A percentile compares a stretch with the other conserved stretches of the same genome.
Evolutionary conservation across 2,113 vertebrate genomes (phyloP).

Genomic region (Glareola pratincola): DNA sequence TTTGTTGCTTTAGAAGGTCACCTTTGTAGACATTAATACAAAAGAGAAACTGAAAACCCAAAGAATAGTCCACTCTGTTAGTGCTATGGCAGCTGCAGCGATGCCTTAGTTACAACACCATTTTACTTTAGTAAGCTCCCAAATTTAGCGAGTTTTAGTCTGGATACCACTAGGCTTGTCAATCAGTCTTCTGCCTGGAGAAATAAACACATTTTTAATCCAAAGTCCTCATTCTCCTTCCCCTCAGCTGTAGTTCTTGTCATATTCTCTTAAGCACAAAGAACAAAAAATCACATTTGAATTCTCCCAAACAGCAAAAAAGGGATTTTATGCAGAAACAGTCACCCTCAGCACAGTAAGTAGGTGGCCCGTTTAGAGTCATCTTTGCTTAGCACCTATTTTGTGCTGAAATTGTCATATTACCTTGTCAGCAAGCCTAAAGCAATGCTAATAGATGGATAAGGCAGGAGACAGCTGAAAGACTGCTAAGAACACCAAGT

Average conservation of each 20-base stretch:
- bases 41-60: not conserved
- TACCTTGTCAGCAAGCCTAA: constrained; percentile 49
- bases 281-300: constrained; percentile 41
- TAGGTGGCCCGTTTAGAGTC: not conserved
- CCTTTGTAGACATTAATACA: not conserved
- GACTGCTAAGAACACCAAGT: not conserved
- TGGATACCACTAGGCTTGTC: not conserved
- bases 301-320: constrained; percentile 32
- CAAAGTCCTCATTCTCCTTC: constrained; percentile 53
- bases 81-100: not conserved
- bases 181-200: constrained; percentile 34
- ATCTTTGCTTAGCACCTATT: constrained; percentile 49
- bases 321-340: constrained; percentile 39
- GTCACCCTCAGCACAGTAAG: not conserved
- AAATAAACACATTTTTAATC: constrained; percentile 54
- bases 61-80: not conserved
- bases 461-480: constrained; percentile 30
- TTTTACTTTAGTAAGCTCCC: not conserved
- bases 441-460: constrained; percentile 21
- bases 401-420: constrained; percentile 20
- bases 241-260: constrained; percentile 55
- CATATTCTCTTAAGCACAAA: constrained; percentile 29
- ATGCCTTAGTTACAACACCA: not conserved
- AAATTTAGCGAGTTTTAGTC: not conserved
- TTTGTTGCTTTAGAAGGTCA: constrained; percentile 17